Evolutionary conservation across 2,797 vertebrate species (phyloP).

Genomic region (Rhinichthys osculus): DNA sequence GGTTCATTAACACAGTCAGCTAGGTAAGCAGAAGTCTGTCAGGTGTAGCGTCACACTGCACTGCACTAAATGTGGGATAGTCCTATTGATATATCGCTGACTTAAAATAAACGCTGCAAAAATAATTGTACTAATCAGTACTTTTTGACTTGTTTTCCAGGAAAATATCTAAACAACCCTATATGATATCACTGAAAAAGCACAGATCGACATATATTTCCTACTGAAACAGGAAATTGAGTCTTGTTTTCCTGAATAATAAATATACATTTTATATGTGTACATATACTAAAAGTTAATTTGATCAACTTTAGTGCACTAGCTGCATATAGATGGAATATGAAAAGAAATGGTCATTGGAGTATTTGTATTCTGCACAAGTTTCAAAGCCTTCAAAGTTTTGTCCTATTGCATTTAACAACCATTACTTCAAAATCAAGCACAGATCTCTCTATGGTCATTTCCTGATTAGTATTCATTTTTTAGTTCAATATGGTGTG

Average conservation of each 20-base stretch:
- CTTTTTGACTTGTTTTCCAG: not conserved
- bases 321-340: not conserved
- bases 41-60: not conserved
- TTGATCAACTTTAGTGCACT: not conserved
- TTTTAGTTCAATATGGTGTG: not conserved
- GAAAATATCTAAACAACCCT: not conserved
- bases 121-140: not conserved
- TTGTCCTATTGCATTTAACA: not conserved
- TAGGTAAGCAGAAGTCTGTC: constrained; percentile 14
- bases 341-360: not conserved
- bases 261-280: not conserved
- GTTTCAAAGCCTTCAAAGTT: not conserved
- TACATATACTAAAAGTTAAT: not conserved
- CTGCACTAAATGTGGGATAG: not conserved
- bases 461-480: not conserved
- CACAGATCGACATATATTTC: not conserved
- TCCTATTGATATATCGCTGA: not conserved
- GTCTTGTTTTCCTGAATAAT: not conserved
- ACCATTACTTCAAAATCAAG: constrained; percentile 10
- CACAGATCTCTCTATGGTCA: not conserved
- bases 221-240: not conserved
- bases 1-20: constrained; percentile 22
- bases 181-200: not conserved
- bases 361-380: not conserved
- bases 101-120: not conserved